Percentiles rank a stretch among this genome's conserved stretches.
Evolutionary conservation across 2,113 vertebrate genomes (phyloP).

Genomic region (Triplophysa rosa): DNA sequence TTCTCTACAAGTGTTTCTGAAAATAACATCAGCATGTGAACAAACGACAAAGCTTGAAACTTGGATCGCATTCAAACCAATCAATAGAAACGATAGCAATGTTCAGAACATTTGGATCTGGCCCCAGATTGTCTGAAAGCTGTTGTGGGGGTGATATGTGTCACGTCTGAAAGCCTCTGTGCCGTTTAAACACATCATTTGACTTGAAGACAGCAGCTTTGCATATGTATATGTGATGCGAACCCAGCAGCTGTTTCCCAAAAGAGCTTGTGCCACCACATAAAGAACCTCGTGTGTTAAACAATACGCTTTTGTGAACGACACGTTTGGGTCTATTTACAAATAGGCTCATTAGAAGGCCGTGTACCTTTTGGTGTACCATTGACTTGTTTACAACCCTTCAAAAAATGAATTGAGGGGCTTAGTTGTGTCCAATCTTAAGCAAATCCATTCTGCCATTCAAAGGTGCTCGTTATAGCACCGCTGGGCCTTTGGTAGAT

Average conservation of each 20-base stretch:
- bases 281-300: background rate
- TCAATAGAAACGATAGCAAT: background rate
- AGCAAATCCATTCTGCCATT: background rate
- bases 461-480: conserved; percentile 24
- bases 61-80: background rate
- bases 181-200: conserved; percentile 2
- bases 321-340: background rate
- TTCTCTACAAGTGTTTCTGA: too few relatives aligned
- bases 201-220: background rate
- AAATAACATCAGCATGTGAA: background rate
- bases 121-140: conserved; percentile 8
- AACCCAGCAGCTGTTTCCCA: background rate
- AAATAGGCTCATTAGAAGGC: background rate
- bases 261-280: background rate
- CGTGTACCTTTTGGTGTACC: background rate
- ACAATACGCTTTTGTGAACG: background rate
- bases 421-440: background rate
- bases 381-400: background rate
- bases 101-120: conserved; percentile 4
- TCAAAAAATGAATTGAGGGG: background rate
- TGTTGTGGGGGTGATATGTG: background rate
- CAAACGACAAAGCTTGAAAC: background rate
- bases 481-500: background rate
- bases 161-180: conserved; percentile 5
- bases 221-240: background rate